Base-by-base conservation (phyloP, 1,140 invertebrate genomes). In the Contarinia nasturtii region DNA sequence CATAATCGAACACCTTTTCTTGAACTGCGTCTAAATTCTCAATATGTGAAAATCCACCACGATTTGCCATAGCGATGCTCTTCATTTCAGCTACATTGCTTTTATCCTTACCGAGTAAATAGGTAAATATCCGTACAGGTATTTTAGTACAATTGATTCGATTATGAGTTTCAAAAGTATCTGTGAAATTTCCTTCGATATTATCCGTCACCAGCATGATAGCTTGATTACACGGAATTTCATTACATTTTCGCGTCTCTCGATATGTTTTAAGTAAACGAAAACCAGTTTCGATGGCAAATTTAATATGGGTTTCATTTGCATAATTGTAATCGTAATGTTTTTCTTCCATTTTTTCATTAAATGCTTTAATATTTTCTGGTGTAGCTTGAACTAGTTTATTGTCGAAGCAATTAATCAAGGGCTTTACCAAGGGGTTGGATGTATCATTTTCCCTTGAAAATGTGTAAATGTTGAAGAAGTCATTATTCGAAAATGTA, bases 141-240 rank as follows among this genome's bases (percentile, higher is more conserved):
- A 81, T 82, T 33, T 66, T 71, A 0, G 70, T 72, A 17, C 54
- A 58, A 33, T 67, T 61, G 1, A 68, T 70, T 65, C 77, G 76
- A 61, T 98, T 97, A 64, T 90, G 85, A 44, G 75, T 66, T 52
- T 85, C 70, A 56, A 98, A 94, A 10, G 96, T 76, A 52, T 82
- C 79, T 27, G 89, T 88, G 44, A 86, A 76, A 58, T 90, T 91
- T 44, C 82, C 80, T 1, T 90, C 80, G 14, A 95, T 82, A 27
- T 92, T 91, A 67, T 99, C 96, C 1, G 95, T 98, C 40, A 99
- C 79, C n/a, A 99, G 64, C 92, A 98, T 97, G 38, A 99, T 94
- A 7, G 91, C 79, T 67, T 98, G 92, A 67, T 97, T 98, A 58
- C 94, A 98, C 10, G 68, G 65, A 2, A 60, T 55, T 45, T 65